Percentiles rank a stretch among this genome's conserved stretches.
phyloP scores from a whole-genome alignment of 2,113 vertebrate genomes.

The Rhinogobius similis region DNA sequence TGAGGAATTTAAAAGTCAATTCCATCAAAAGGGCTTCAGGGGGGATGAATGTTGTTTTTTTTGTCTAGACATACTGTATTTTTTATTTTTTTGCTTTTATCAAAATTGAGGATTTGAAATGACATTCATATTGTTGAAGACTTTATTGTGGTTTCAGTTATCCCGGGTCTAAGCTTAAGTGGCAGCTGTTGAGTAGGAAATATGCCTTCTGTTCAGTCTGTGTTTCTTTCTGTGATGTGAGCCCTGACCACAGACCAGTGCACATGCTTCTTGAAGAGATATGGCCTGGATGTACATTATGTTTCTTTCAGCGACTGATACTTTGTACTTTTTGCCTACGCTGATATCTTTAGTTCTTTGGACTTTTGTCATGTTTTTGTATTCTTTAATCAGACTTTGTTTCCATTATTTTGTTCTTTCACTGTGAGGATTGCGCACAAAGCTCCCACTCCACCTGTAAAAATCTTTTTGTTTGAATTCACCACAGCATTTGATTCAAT shows the following conservation, averaged over 20 bases:
- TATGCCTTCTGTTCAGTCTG: no score
- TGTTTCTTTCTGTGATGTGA: neutral
- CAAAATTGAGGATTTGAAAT: neutral
- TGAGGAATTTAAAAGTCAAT: neutral
- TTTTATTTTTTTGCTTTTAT: neutral
- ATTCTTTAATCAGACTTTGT: neutral
- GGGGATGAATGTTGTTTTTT: neutral
- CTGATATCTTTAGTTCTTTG: neutral
- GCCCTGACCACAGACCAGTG: slow-evolving; percentile 26
- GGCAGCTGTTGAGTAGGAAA: no score
- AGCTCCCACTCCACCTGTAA: neutral
- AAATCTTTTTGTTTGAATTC: neutral
- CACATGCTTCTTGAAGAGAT: slow-evolving; percentile 14
- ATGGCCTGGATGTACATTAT: neutral
- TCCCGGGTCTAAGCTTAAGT: no score
- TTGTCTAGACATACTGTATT: neutral
- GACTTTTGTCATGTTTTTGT: neutral
- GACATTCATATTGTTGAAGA: neutral
- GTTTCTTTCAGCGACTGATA: neutral
- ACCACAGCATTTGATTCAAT: neutral
- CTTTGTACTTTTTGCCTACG: neutral
- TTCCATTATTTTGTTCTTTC: neutral
- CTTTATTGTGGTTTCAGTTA: no score
- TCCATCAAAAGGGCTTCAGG: neutral
- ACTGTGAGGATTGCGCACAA: neutral